Percentiles rank a stretch among this genome's conserved stretches.
Evolutionary conservation across 37 sponge, comb jelly and placozoan species (phyloP).

Genomic region (Crambe crambe): DNA sequence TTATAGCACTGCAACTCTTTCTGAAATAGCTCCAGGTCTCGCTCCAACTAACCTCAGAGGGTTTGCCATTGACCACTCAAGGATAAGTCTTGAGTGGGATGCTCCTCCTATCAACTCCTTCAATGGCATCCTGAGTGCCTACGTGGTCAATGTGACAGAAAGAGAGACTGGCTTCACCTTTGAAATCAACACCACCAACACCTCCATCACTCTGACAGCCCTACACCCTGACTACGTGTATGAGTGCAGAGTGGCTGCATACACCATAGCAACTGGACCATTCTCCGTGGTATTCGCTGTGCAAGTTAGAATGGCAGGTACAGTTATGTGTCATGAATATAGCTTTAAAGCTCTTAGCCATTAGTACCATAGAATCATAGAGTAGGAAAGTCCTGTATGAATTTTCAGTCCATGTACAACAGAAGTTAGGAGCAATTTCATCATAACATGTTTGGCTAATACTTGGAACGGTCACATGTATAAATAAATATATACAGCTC

Average conservation of each 20-base stretch:
- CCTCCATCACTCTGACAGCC: neutral
- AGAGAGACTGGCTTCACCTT: neutral
- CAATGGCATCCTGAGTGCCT: constrained; percentile 18
- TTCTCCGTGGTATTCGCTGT: constrained; percentile 1
- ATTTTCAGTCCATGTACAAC: too few relatives aligned
- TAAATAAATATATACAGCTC: neutral
- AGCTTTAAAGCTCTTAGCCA: too few relatives aligned
- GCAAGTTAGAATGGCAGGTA: neutral
- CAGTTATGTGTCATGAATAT: neutral
- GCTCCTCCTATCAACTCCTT: neutral
- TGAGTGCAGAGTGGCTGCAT: constrained; percentile 16
- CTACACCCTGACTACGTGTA: constrained; percentile 21
- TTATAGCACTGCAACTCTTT: too few relatives aligned
- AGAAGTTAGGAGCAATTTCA: too few relatives aligned
- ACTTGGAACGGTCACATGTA: neutral
- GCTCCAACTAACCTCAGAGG: constrained; percentile 9
- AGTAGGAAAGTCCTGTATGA: too few relatives aligned
- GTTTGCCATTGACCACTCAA: constrained; percentile 5
- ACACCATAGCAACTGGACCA: constrained; percentile 5
- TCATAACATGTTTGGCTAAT: neutral
- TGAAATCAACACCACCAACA: neutral
- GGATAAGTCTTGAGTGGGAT: constrained; percentile 2
- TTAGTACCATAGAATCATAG: too few relatives aligned
- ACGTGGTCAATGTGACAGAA: constrained; percentile 10
- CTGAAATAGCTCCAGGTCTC: constrained; percentile 12